These are phyloP conservation scores for Lateolabrax maculatus DNA, from an alignment of 2,797 vertebrate species.

Conservation along the genomic window DNA sequence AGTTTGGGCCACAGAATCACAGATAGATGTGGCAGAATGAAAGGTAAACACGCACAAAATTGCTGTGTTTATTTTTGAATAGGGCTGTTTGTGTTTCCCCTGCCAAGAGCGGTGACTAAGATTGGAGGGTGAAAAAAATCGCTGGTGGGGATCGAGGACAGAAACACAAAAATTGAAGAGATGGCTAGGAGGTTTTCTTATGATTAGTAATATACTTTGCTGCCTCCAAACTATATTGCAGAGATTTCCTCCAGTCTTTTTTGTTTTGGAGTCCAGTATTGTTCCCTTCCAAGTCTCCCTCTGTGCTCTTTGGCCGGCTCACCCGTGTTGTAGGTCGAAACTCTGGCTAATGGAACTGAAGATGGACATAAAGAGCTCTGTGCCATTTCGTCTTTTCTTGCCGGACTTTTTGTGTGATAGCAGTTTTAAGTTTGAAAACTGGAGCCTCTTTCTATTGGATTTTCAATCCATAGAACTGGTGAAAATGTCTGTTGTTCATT, in stretches of 20 bases:
- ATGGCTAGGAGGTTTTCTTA: slow-evolving; percentile 48
- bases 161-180: slow-evolving; percentile 53
- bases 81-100: slow-evolving; percentile 63
- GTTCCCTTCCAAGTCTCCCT: slow-evolving; percentile 31
- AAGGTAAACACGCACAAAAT: slow-evolving; percentile 70
- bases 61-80: slow-evolving; percentile 70
- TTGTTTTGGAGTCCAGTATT: slow-evolving; percentile 26
- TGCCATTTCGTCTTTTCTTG: slow-evolving; percentile 9
- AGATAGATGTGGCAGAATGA: slow-evolving; percentile 63
- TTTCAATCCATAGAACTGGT: slow-evolving; percentile 18
- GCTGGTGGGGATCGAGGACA: slow-evolving; percentile 42
- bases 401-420: slow-evolving; percentile 4
- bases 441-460: slow-evolving; percentile 1
- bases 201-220: slow-evolving; percentile 65
- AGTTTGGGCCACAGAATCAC: slow-evolving; percentile 49
- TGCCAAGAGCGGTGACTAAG: slow-evolving; percentile 40
- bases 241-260: slow-evolving; percentile 55
- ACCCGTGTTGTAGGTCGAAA: slow-evolving; percentile 16
- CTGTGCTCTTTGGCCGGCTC: slow-evolving; percentile 21
- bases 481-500: slow-evolving; percentile 19
- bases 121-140: slow-evolving; percentile 52
- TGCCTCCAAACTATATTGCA: slow-evolving; percentile 30
- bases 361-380: slow-evolving; percentile 1
- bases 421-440: slow-evolving; percentile 12
- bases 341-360: slow-evolving; percentile 13